Base-by-base conservation (phyloP, 2,113 vertebrate genomes). In the Spilogale gracilis region DNA sequence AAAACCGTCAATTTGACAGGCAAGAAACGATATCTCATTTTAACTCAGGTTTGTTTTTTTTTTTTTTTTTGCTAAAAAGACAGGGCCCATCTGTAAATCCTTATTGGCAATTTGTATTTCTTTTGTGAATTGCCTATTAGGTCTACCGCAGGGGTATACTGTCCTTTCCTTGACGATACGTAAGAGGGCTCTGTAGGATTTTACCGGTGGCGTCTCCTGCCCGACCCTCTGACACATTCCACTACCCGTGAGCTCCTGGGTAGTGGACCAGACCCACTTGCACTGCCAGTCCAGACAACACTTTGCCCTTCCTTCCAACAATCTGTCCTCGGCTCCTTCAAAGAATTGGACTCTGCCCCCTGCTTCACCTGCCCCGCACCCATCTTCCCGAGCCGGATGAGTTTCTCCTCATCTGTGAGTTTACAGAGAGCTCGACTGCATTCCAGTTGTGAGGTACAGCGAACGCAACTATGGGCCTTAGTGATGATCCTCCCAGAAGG, bases 11-110 rank as follows among this genome's bases (percentile, higher is more conserved):
- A 50, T 80, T 32, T 69, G 80, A 38, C 84, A 90, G 30, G 81
- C 65, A 88, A 89, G 67, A 92, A 88, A 58, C 3, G 50, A 56
- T 25, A 78, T 74, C 73, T 92, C 73, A 6, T 89, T 83, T 93
- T 52, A 56, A 74, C 27, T 56, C 32, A 20, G 0, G 0, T 43
- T 6, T 50, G 0, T 0, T 43, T 6, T 50, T 50, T 50, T 50
- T 50, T 50, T 50, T 23, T 61, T 23, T 13, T 45, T 79, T 76
- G 61, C 78, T 69, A 30, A 18, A 25, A 76, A 91, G 65, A 85
- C 6, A 89, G 63, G 88, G 58, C 20, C 63, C 12, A 38, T 30
- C 50, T 30, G 50, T 8, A 65, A 38, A 84, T 21, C 58, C 27
- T 89, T 71, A 84, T 6, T 50, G 38, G 38, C 61, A 56, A 61